Evolutionary conservation across 2,797 vertebrate genomes (phyloP), one percentile per base, ranked within the genome.

Genomic region (Strix occidentalis): DNA sequence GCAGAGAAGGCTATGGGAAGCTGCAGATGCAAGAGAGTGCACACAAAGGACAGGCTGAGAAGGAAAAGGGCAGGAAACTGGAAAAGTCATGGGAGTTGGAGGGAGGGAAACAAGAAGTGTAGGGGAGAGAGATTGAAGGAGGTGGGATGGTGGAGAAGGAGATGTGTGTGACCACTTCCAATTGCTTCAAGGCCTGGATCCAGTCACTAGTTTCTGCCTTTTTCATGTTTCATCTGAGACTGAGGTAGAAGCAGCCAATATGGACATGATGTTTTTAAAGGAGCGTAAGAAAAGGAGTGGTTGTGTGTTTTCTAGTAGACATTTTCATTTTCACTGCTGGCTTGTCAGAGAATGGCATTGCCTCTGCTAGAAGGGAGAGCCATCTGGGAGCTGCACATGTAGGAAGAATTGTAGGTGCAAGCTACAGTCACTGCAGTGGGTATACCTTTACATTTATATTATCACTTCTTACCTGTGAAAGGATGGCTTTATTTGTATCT

Each of bases 11-110:
- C 28, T 41, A 2, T 5, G 3, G 39, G 50, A 84, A 93, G 24
- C 21, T 81, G 33, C n/a, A 56, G 11, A 8, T 39, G 17, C 21
- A 43, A 41, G 41, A 33, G 25, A 1, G 0, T 78, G 35, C 43
- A 23, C 53, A 6, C 20, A 21, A 25, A 35, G 11, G 57, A 37
- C 74, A 56, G 74, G 25, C n/a, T 23, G 31, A 71, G 41, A 43
- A 37, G 28, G 25, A 81, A 74, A 13, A 39, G 13, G 19, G 6
- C 25, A 54, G 21, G 24, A 13, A 82, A 37, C 29, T 65, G 31
- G 4, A 35, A 46, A 12, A 26, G 39, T 68, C 7, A 0, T 39
- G 13, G 5, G 2, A 60, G 10, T 1, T 79, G 18, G 19, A 74
- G 29, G 24, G 11, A 57, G 4, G n/a, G n/a, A 80, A 84, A 41